These are phyloP conservation scores for Vulpes ferrilata DNA, from an alignment of 2,113 vertebrate genomes.

Conservation along the genomic window DNA sequence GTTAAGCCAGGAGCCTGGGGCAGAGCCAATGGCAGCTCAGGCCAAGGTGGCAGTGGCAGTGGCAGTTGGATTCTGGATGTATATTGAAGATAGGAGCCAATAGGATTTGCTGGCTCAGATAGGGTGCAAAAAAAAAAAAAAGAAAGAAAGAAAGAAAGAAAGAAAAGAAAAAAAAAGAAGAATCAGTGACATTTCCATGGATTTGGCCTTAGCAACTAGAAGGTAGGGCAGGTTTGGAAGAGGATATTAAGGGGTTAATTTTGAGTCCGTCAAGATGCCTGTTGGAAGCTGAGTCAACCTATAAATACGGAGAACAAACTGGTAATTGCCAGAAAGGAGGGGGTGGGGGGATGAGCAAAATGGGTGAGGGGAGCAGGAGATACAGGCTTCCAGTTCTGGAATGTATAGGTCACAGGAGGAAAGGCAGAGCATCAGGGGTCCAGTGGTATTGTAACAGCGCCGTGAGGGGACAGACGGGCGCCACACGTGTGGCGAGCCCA, in stretches of 20 bases:
- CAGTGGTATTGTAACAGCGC: not conserved
- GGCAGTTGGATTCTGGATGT: not conserved
- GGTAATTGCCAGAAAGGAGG: not conserved
- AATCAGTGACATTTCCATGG: not conserved
- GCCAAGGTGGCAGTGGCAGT: accelerated
- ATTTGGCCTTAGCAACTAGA: not conserved
- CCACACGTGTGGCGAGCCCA: not conserved
- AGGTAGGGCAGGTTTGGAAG: not conserved
- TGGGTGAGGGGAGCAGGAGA: not conserved
- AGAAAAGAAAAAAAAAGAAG: no score
- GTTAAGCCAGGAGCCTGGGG: not conserved
- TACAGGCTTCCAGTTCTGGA: not conserved
- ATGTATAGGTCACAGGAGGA: not conserved
- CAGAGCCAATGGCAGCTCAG: not conserved
- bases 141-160: no score
- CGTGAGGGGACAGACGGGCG: not conserved
- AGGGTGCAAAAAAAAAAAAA: no score
- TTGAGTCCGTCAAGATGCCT: not conserved
- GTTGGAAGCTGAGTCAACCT: not conserved
- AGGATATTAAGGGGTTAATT: no score
- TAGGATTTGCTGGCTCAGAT: not conserved
- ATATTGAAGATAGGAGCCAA: not conserved
- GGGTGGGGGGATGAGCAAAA: not conserved
- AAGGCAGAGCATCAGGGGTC: not conserved
- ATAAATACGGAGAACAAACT: not conserved